A percentile compares a stretch with the other conserved stretches of the same genome.
These are phyloP conservation scores for Craterocephalus amniculus DNA, from an alignment of 2,797 vertebrate species.

Conservation along the genomic window DNA sequence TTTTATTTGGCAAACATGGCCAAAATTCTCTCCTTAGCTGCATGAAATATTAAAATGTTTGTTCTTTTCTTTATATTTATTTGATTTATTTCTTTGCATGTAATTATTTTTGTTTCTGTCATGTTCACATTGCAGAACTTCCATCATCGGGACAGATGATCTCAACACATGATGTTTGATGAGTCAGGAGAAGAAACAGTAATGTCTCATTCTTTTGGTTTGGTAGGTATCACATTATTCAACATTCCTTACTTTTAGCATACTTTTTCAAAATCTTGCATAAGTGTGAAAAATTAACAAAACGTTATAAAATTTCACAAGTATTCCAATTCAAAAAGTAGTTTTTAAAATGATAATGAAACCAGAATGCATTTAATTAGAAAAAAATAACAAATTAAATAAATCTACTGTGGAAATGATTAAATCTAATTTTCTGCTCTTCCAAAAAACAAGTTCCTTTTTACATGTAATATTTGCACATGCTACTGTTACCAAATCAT, in stretches of 20 bases:
- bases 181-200: conserved; percentile 1
- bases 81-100: background rate
- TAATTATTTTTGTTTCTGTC: conserved; percentile 5
- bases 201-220: fast-evolving
- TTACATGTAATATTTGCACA: too few species aligned
- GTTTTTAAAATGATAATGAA: background rate
- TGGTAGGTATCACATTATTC: conserved; percentile 18
- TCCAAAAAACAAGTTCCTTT: too few species aligned
- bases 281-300: too few species aligned
- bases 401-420: background rate
- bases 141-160: conserved; percentile 2
- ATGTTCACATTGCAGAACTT: conserved; percentile 14
- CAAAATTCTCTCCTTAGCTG: background rate
- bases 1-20: background rate
- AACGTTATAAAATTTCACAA: background rate
- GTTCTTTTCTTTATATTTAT: background rate
- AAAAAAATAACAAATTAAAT: background rate
- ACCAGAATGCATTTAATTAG: background rate
- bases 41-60: background rate
- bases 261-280: background rate
- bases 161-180: background rate
- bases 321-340: background rate
- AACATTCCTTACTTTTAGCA: background rate
- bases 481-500: too few species aligned
- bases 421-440: too few species aligned